Evolutionary conservation across 2,888 invertebrate species (phyloP).

Genomic region (Ormyrus pomaceus): DNA sequence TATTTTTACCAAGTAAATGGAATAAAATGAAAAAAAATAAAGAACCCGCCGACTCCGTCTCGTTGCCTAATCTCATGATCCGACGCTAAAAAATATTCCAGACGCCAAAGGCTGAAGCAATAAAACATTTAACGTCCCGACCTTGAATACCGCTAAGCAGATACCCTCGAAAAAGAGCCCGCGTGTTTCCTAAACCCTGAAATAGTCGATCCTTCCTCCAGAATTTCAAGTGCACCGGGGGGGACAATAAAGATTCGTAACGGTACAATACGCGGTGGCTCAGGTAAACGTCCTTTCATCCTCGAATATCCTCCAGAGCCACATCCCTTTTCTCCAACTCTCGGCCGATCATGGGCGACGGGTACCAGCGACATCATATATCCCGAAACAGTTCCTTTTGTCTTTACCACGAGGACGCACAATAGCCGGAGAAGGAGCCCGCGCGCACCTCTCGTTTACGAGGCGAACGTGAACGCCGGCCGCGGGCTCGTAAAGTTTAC

Average conservation of each 20-base stretch:
- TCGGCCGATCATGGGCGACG: conserved; percentile 35
- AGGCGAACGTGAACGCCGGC: conserved; percentile 45
- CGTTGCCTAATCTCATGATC: no score
- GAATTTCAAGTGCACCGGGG: conserved; percentile 24
- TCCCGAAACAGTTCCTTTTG: conserved; percentile 30
- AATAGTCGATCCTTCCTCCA: neutral
- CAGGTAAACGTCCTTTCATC: conserved; percentile 33
- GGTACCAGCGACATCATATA: neutral
- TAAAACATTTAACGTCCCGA: no score
- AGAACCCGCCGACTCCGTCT: no score
- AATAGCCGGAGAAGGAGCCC: neutral
- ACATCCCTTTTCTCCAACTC: conserved; percentile 38
- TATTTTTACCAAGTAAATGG: no score
- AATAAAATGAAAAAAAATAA: no score
- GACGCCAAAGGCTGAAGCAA: no score
- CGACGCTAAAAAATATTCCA: no score
- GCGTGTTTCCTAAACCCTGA: neutral
- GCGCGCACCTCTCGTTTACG: conserved; percentile 39
- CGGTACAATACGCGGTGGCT: conserved; percentile 6
- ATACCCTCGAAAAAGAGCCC: neutral
- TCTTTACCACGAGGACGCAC: conserved; percentile 11
- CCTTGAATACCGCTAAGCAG: neutral
- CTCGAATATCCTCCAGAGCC: neutral
- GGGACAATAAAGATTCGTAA: conserved; percentile 21
- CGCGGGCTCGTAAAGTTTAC: conserved; percentile 53